Percentiles rank a stretch among this genome's conserved stretches.
Conservation (phyloP, 2,113 vertebrate genomes). For the Nansenia antarctica region DNA sequence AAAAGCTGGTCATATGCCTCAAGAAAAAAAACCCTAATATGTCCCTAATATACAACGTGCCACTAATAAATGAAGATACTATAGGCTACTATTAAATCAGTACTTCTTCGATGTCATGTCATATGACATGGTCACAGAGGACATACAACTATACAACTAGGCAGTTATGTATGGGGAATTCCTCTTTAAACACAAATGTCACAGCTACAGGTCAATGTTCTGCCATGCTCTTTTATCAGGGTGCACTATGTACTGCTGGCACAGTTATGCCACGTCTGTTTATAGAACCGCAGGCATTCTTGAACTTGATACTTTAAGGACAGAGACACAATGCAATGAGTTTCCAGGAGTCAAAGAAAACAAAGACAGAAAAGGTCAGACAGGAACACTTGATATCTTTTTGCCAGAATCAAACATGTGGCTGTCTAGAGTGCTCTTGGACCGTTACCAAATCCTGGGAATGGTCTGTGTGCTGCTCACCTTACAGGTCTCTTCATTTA, state of each 20-base stretch:
- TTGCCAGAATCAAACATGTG: constrained; percentile 13
- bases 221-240: neutral
- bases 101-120: neutral
- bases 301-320: neutral
- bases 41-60: no score
- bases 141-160: neutral
- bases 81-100: no score
- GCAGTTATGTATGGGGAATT: neutral
- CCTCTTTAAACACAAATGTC: constrained; percentile 9
- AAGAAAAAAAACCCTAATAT: no score
- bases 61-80: no score
- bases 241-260: neutral
- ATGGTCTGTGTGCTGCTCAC: constrained; percentile 29
- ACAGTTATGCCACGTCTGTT: neutral
- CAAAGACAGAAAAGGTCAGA: constrained; percentile 27
- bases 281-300: neutral
- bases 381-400: constrained; percentile 36
- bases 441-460: constrained; percentile 4
- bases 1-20: no score
- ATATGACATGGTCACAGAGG: neutral
- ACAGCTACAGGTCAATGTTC: neutral
- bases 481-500: constrained; percentile 25
- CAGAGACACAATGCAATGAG: neutral
- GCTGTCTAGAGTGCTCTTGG: constrained; percentile 18
- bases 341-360: constrained; percentile 9